Conservation (phyloP, 1,140 invertebrate species). For the Brachionus manjavacas region DNA sequence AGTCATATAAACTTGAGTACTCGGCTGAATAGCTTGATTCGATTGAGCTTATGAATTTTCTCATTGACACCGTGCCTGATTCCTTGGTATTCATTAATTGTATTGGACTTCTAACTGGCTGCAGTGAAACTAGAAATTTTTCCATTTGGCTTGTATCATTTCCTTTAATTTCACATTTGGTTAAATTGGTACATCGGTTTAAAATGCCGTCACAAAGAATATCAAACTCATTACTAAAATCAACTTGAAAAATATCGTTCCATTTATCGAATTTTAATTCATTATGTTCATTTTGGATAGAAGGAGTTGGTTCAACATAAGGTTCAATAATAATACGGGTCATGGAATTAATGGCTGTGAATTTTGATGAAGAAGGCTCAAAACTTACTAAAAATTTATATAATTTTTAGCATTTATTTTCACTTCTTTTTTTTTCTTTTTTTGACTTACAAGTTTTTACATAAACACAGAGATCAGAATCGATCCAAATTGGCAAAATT, state of each 20-base stretch:
- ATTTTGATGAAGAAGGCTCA: background rate
- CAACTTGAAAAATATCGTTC: background rate
- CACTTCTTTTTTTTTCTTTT: too few species aligned
- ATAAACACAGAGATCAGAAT: background rate
- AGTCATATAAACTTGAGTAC: background rate
- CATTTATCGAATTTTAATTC: background rate
- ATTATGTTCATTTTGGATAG: background rate
- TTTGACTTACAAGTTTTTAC: background rate
- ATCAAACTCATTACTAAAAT: background rate
- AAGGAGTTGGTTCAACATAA: background rate
- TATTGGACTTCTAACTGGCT: background rate
- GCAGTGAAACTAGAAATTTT: background rate
- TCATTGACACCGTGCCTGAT: background rate
- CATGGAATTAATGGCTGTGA: background rate
- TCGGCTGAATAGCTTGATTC: background rate
- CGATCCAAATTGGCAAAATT: conserved; percentile 20
- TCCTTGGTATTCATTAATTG: background rate
- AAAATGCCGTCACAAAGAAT: background rate
- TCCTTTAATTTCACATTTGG: background rate
- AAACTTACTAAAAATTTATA: background rate
- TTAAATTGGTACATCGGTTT: background rate
- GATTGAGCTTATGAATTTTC: background rate
- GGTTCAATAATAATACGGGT: conserved; percentile 4
- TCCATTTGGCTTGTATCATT: background rate
- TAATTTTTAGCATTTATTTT: too few species aligned